phyloP scores from a whole-genome alignment of 2,113 vertebrate species.

The Thomomys bottae region DNA sequence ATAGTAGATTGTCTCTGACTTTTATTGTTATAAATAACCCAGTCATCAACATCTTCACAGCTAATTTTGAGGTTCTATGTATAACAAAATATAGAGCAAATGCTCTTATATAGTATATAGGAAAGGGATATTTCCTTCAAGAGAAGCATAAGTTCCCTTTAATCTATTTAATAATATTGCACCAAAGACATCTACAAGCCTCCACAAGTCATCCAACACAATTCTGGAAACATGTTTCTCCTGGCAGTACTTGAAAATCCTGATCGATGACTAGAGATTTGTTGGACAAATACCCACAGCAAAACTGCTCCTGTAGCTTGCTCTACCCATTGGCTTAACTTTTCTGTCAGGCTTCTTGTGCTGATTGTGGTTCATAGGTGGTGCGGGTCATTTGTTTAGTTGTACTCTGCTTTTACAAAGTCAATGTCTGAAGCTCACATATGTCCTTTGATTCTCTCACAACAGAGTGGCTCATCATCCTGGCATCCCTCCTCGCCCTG shows the following conservation, averaged over 20 bases:
- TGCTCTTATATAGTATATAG: not conserved
- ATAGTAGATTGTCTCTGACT: not conserved
- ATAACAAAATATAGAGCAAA: not conserved
- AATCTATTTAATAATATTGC: not conserved
- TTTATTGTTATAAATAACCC: not conserved
- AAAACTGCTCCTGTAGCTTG: not conserved
- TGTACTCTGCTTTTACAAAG: not conserved
- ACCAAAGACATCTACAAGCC: conserved; percentile 16
- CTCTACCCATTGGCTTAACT: not conserved
- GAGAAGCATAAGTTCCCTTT: conserved; percentile 11
- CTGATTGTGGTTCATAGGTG: not conserved
- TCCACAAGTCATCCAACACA: not conserved
- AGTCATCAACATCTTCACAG: not conserved
- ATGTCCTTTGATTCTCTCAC: conserved; percentile 3
- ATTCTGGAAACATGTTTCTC: conserved; percentile 13
- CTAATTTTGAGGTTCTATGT: not conserved
- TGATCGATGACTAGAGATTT: not conserved
- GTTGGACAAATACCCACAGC: not conserved
- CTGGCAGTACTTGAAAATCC: conserved; percentile 16
- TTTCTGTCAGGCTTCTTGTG: no score
- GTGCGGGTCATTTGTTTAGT: not conserved
- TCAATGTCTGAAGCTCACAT: not conserved
- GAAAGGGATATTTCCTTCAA: conserved; percentile 15
- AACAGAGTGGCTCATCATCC: conserved; percentile 80
- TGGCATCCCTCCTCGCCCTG: conserved; percentile 78